Evolutionary conservation across 2,888 invertebrate species (phyloP), one percentile per base, ranked within the genome.

Genomic region (Cheilosia variabilis): DNA sequence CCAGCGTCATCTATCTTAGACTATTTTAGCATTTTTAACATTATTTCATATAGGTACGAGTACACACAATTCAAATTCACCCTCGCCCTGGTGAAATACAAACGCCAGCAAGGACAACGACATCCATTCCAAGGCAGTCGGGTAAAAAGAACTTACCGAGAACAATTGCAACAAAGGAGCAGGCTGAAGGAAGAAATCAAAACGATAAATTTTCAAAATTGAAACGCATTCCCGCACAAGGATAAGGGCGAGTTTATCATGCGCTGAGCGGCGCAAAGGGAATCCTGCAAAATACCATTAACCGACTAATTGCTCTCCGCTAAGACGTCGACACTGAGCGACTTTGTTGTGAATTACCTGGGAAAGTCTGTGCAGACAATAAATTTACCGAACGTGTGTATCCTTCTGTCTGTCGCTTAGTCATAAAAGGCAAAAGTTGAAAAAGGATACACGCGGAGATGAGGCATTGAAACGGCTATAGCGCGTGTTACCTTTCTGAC

Each of bases 171-270:
- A 65, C 63, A 79, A 63, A 69, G 63, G 53, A 69, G 22, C 71
- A 60, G 84, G 43, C 66, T 72, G 66, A 4, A 86, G 24, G 66
- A 4, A 86, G 24, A 86, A 86, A 86, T 86, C 86, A 86, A 86
- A 86, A 86, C 81, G 68, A 86, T 86, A 86, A 86, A 86, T 86
- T 86, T 63, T 81, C 81, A 66, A 86, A 86, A 86, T 86, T 86
- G 81, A 77, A 86, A 77, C 72, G 58, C 81, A 71, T 69, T 80
- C 71, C 62, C 65, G 50, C 62, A 66, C 75, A 65, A 60, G 69
- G 66, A 68, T 55, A 60, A 73, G 68, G 66, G 76, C 31, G 31
- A 77, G 86, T 81, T 86, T 71, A 86, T 81, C 69, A 79, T 53
- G 60, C n/a, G 31, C 31, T 15, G 24, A 15, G n/a, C 19, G 17